These are phyloP conservation scores for Hippocampus kuda DNA, from an alignment of 2,797 vertebrate genomes.

Conservation along the genomic window DNA sequence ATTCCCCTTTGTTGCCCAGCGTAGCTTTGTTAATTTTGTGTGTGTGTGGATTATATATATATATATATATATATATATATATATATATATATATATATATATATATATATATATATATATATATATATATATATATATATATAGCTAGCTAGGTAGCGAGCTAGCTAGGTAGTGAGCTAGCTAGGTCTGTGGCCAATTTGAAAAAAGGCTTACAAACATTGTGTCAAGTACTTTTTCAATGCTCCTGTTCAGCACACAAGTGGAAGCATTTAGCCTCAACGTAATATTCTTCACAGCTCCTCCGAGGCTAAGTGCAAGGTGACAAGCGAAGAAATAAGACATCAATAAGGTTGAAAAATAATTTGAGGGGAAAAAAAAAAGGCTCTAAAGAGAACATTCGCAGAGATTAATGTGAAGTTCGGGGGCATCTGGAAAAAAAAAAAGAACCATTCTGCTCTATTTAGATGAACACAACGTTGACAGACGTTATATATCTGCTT, in stretches of 20 bases:
- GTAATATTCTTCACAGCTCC: slow-evolving; percentile 1
- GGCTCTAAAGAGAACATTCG: slow-evolving; percentile 3
- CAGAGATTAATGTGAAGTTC: slow-evolving; percentile 4
- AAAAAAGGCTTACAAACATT: background rate
- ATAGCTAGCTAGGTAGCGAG: too few species aligned
- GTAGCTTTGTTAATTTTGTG: background rate
- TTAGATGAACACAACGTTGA: background rate
- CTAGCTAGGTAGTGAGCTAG: too few species aligned
- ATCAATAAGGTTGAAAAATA: background rate
- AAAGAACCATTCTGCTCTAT: background rate
- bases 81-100: background rate
- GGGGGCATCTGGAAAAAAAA: background rate
- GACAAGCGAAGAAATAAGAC: slow-evolving; percentile 5
- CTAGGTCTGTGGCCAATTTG: too few species aligned
- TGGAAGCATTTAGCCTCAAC: background rate
- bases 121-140: background rate
- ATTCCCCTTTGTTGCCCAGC: background rate
- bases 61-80: background rate
- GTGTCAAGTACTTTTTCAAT: background rate
- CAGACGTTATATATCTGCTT: slow-evolving; percentile 5
- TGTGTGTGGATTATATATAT: background rate
- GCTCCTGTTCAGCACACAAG: background rate
- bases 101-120: background rate
- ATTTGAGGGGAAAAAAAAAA: background rate
- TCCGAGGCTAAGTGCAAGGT: background rate